Base-by-base conservation (phyloP, 2,113 vertebrate genomes). In the Trichechus manatus region DNA sequence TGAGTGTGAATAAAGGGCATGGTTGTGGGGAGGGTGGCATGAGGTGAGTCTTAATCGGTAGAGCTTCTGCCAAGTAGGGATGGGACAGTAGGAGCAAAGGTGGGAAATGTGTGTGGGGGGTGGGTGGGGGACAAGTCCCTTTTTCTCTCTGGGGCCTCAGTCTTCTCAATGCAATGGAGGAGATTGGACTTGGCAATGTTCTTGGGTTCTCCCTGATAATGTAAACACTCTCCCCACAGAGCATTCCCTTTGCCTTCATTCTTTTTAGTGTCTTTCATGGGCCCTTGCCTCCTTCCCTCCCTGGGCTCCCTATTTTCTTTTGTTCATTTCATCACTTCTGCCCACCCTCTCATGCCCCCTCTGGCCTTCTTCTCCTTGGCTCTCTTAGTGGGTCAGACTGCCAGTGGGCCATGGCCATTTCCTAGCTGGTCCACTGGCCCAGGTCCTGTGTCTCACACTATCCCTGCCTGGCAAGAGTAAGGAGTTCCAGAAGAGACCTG, bases 281-380 rank as follows among this genome's bases (percentile, higher is more conserved):
- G 53, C 7, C 2, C 64, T 44, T 15, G 9, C 59, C 50, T 84
- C 68, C 23, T 78, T 85, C 44, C 53, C 15, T 70, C 23, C 14
- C 31, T 77, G 27, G 53, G 61, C 6, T 87, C 33, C 70, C 29
- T 22, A 4, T 64, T 72, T 39, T 36, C 23, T 6, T 61, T 66
- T 90, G 72, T 61, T 88, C 63, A 78, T 63, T 63, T 89, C 29
- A 44, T 93, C 7, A 66, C 23, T 85, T 94, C 63, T 78, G 25
- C 17, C 25, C 3, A 27, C 17, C 29, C 66, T n/a, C 72, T 59
- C 2, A 75, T 1, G 17, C 19, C 31, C 84, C 53, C 20, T 70
- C 36, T 87, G n/a, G 44, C 31, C 23, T 6, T 0, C 44, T 89
- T 88, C 44, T 70, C 31, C 10, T 81, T 78, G 90, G 6, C 31